Evolutionary conservation across 1,140 invertebrate genomes (phyloP).

Genomic region (Cyclargus thomasi): DNA sequence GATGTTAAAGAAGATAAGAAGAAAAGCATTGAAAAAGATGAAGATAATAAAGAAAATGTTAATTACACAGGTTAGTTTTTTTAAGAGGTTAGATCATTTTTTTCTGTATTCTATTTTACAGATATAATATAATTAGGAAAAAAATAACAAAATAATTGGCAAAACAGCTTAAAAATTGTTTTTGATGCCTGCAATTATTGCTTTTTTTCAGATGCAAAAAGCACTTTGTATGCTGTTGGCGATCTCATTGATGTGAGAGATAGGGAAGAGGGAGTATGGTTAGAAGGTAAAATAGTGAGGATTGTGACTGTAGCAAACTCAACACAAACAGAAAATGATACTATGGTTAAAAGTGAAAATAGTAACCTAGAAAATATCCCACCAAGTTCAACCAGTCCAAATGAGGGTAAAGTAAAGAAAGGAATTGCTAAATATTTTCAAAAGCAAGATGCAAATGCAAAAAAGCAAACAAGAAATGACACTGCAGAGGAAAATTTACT

Average conservation of each 20-base stretch:
- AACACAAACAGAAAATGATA: constrained; percentile 22
- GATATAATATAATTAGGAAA: too few relatives aligned
- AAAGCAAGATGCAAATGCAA: constrained; percentile 34
- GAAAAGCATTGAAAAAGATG: constrained; percentile 25
- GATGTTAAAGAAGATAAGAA: constrained; percentile 34
- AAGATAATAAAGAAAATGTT: constrained; percentile 9
- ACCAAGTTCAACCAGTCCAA: constrained; percentile 26
- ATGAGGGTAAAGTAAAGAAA: constrained; percentile 33
- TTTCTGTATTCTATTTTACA: too few relatives aligned
- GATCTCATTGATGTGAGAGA: constrained; percentile 83
- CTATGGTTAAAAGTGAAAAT: constrained; percentile 27
- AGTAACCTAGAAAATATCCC: constrained; percentile 42
- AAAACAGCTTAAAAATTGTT: too few relatives aligned
- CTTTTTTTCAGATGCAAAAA: constrained; percentile 59
- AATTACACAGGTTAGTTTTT: constrained; percentile 7
- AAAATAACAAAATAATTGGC: too few relatives aligned
- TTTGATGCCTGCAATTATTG: too few relatives aligned
- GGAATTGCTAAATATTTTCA: constrained; percentile 48
- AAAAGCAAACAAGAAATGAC: constrained; percentile 27
- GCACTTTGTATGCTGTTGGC: constrained; percentile 78
- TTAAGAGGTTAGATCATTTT: neutral
- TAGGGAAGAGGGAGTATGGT: constrained; percentile 78
- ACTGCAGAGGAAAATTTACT: constrained; percentile 42
- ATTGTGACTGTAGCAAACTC: constrained; percentile 48
- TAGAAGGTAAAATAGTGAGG: constrained; percentile 77